These are phyloP conservation scores for Pterocles gutturalis DNA, from an alignment of 2,113 vertebrate species.

Conservation along the genomic window DNA sequence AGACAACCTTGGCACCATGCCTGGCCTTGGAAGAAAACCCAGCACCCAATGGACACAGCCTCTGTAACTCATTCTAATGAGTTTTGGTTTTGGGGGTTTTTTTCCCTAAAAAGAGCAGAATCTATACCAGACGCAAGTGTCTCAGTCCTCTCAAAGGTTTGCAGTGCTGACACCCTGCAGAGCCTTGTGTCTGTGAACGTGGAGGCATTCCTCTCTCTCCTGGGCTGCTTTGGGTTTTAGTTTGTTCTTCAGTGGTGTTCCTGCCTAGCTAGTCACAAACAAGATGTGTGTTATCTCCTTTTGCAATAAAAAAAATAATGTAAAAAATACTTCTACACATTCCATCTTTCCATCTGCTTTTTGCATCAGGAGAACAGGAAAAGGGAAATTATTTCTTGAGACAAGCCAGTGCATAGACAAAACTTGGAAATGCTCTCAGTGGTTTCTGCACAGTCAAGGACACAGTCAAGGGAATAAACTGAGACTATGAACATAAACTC, in stretches of 20 bases:
- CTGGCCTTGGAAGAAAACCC: fast-evolving
- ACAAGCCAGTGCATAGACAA: not conserved
- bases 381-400: not conserved
- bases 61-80: not conserved
- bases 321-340: not conserved
- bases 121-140: not conserved
- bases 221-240: not conserved
- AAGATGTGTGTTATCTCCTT: not conserved
- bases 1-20: not conserved
- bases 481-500: not conserved
- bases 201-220: not conserved
- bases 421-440: too few species aligned
- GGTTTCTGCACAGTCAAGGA: not conserved
- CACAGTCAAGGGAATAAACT: not conserved
- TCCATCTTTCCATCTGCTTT: not conserved
- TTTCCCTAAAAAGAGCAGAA: not conserved
- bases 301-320: not conserved
- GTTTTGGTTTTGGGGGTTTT: fast-evolving
- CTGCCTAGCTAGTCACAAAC: not conserved
- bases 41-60: fast-evolving
- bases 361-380: not conserved
- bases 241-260: not conserved
- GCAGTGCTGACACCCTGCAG: not conserved
- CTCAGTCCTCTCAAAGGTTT: not conserved
- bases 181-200: fast-evolving